Conservation (phyloP, 2,888 invertebrate species). For the Ceratothoa steindachneri region DNA sequence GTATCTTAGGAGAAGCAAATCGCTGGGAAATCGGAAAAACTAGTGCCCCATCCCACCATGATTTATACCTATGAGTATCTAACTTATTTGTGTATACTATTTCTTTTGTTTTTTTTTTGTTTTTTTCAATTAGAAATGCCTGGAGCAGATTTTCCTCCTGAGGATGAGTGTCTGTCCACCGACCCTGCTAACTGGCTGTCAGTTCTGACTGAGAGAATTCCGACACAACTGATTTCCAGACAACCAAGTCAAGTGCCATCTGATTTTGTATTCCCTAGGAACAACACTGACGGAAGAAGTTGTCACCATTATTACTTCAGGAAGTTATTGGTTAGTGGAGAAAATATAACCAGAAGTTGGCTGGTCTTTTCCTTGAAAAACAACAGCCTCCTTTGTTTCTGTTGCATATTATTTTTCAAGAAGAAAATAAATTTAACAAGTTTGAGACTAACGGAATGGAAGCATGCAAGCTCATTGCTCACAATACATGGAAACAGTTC, state of each 20-base stretch:
- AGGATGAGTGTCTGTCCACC: conserved; percentile 9
- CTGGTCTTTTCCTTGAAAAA: conserved; percentile 12
- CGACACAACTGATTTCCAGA: conserved; percentile 14
- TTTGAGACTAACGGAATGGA: neutral
- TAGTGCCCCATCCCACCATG: no score
- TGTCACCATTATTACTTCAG: conserved; percentile 6
- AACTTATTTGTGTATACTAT: conserved; percentile 15
- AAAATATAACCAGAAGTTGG: conserved; percentile 20
- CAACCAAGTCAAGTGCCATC: conserved; percentile 9
- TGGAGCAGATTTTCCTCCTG: conserved; percentile 1
- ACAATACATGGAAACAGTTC: conserved; percentile 9
- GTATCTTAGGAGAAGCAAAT: no score
- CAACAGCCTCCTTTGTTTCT: conserved; percentile 19
- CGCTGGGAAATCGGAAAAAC: no score
- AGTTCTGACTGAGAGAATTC: conserved; percentile 3
- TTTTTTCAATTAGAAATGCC: conserved; percentile 14
- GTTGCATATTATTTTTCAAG: conserved; percentile 18
- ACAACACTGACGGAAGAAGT: conserved; percentile 7
- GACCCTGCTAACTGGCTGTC: conserved; percentile 7
- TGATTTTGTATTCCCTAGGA: conserved; percentile 9
- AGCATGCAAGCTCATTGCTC: conserved; percentile 11
- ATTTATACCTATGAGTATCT: neutral
- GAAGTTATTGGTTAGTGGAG: conserved; percentile 7
- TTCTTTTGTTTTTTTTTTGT: neutral
- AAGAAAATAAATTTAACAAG: conserved; percentile 14